Evolutionary conservation across 2,888 invertebrate genomes (phyloP), one percentile per base, ranked within the genome.

Genomic region (Molanna angustata): DNA sequence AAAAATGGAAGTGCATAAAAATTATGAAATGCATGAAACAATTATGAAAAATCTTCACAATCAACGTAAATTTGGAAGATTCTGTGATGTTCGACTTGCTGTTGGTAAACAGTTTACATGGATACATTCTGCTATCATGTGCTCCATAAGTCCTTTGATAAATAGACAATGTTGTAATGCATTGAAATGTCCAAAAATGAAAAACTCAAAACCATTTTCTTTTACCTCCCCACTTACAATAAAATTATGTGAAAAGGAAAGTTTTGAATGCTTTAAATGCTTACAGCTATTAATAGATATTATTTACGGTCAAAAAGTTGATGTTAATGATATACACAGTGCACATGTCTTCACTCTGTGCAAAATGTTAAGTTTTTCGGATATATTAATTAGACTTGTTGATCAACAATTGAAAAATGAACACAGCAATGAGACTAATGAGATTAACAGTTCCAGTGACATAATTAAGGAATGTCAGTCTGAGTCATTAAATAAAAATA

Each of bases 181-280:
- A 11, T 33, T 45, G 43, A 44, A 49, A 22, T 32, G 33, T 32
- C 53, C 49, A 20, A 55, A 50, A 39, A 39, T 43, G 31, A 43
- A 41, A 17, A 47, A 37, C 18, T 51, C 56, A n/a, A 55, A 51
- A 50, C 37, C 41, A n/a, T 56, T 50, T 21, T 47, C 49, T 17
- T 42, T 50, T 9, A 56, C 56, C 7, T 45, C 56, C 18, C 53
- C 56, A 9, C 20, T 56, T 17, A 59, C 49, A 11, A 54, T 59
- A 1, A 54, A 49, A 46, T 41, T 59, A 13, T 33, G 46, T 20
- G 53, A 54, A 20, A 49, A 40, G 17, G 54, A 52, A 9, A 32
- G 43, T 21, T 49, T 45, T n/a, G 54, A 59, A 13, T 59, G 59
- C 31, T 59, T 59, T 45, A 42, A 50, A 11, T 59, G 59, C 40